Evolutionary conservation across 2,797 vertebrate genomes (phyloP), one percentile per base, ranked within the genome.

Genomic region (Zenarchopterus dispar): DNA sequence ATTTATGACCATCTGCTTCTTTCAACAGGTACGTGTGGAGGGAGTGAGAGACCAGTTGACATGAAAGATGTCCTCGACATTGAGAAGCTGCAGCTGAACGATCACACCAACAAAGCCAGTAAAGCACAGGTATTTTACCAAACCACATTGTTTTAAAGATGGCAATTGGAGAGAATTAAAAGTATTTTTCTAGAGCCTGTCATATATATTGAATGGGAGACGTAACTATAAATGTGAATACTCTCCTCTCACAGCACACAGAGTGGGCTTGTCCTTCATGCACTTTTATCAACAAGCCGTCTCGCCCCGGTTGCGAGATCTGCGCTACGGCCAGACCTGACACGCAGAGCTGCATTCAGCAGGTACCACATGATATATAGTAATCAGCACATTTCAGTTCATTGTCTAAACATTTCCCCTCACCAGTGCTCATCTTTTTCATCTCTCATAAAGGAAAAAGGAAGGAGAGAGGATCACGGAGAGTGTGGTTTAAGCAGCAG

Each of bases 241-340:
- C 31, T 55, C 13, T 0, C 22, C 62, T n/a, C 47, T 52, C 46
- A n/a, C 18, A 70, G 70, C 86, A 96, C 94, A 73, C 81, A 0
- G 95, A 96, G 75, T 98, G 97, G 96, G 69, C 96, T 0, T 98
- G 97, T 58, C 93, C 95, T 1, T 94, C 93, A 0, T 98, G 97
- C 82, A 98, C 96, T 8, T 97, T 95, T 90, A 95, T 98, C 88
- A 98, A 98, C 79, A 94, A 94, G 73, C 93, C 93, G 6, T 93
- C 93, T 3, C 94, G 97, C 2, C 96, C 96, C 0, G 96, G 96
- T 81, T 98, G 97, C 15, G 96, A 98, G 88, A 97, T 97, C 93
- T 98, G 96, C 57, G 94, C 91, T 0, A 87, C 91, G 11, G 93
- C 90, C 73, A 71, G 87, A 21, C 95, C 95, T 0, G 92, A 93